Evolutionary conservation across 92 coral and sea anemone species (phyloP), one percentile per base, ranked within the genome.

Genomic region (Epizoanthus scotinus): DNA sequence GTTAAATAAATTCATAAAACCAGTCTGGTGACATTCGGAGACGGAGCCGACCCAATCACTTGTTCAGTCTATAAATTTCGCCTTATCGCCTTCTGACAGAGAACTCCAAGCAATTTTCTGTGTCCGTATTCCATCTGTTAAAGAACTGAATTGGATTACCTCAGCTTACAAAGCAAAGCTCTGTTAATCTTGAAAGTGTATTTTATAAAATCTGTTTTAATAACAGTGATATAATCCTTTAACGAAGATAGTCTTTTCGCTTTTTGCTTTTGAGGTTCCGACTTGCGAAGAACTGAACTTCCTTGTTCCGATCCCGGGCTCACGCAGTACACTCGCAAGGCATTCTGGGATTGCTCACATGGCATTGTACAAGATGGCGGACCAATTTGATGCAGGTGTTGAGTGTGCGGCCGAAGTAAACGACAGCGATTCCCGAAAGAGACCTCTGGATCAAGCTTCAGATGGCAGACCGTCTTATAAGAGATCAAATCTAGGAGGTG

Each of bases 401-500:
- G 97, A 93, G 40, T 86, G 86, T 67, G 87, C 87, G 71, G 81
- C 87, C 5, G 97, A 93, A 73, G 89, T 91, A 75, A 81, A 75
- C 73, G 87, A 91, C 67, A 92, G 79, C 86, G 99, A 96, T 83
- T 91, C 98, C 38, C 87, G 94, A 78, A 96, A 96, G 84, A 86
- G 99, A 79, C 94, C 99, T 54, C 82, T 93, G 75, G 99, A 96
- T 58, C 94, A 81, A 28, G 87, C 94, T 28, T 81, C 87, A 65
- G 98, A 96, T 69, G 87, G 90, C 79, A 81, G 93, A 29, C 98
- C 88, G 69, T 85, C 94, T 77, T 91, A 57, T 75, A 96, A 96
- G 82, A 91, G 98, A 85, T 88, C 98, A 55, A 94, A 96, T 94
- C 94, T 89, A 81, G 95, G 95, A 88, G 94, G 99, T 96, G 78